Evolutionary conservation across 2,113 vertebrate species (phyloP).

Genomic region (crab-eating macaque (Macaca fascicularis)): T2T-MFA8v1.1 NC_088377.1:49490501-49491000

Average conservation of each 20-base stretch:
- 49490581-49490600: background rate
- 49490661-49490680: slow-evolving; percentile 31
- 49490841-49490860: background rate
- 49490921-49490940: background rate
- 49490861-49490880: background rate
- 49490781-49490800: slow-evolving; percentile 6
- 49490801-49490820: slow-evolving; percentile 8
- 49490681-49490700: background rate
- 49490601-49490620: slow-evolving; percentile 56
- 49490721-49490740: slow-evolving; percentile 32
- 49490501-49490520: slow-evolving; percentile 69
- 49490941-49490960: background rate
- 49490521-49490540: slow-evolving; percentile 72
- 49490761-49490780: slow-evolving; percentile 28
- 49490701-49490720: slow-evolving; percentile 38
- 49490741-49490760: background rate
- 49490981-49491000: background rate
- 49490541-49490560: slow-evolving; percentile 44
- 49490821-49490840: background rate
- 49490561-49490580: slow-evolving; percentile 35
- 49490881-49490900: background rate
- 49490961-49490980: background rate
- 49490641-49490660: slow-evolving; percentile 32
- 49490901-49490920: background rate
- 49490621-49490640: slow-evolving; percentile 12